A percentile compares a stretch with the other conserved stretches of the same genome.
phyloP scores from a whole-genome alignment of 2,888 invertebrate genomes.

The Dusona sp. region DNA sequence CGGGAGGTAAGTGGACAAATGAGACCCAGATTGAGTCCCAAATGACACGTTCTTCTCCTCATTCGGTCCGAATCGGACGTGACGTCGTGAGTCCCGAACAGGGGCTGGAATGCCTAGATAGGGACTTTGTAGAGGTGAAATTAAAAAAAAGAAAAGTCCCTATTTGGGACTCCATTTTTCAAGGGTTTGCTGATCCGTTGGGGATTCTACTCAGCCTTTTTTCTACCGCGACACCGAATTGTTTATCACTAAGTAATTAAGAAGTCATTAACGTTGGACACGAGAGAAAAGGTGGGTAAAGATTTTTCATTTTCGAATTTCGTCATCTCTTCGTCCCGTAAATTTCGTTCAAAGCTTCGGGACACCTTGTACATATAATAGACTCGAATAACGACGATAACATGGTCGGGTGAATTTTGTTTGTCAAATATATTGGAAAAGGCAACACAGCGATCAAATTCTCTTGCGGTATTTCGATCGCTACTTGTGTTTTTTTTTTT shows the following conservation, averaged over 20 bases:
- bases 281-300: not conserved
- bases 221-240: not conserved
- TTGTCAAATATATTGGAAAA: conserved; percentile 31
- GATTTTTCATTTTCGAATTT: not conserved
- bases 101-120: too few relatives aligned
- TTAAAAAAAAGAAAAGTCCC: too few relatives aligned
- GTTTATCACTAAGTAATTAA: not conserved
- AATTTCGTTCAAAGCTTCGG: not conserved
- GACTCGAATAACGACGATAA: conserved; percentile 17
- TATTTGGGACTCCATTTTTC: too few relatives aligned
- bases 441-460: conserved; percentile 1
- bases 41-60: too few relatives aligned
- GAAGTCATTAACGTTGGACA: not conserved
- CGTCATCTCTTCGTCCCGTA: not conserved
- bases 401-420: conserved; percentile 23
- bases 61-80: too few relatives aligned
- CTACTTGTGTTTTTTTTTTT: not conserved
- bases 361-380: not conserved
- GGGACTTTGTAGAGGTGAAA: too few relatives aligned
- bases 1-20: too few relatives aligned
- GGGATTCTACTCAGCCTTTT: too few relatives aligned
- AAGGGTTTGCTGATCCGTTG: too few relatives aligned
- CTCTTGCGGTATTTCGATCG: conserved; percentile 12
- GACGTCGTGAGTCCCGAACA: too few relatives aligned
- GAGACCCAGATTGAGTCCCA: too few relatives aligned